Evolutionary conservation across 2,113 vertebrate species (phyloP).

Genomic region (Tyrannus savana): DNA sequence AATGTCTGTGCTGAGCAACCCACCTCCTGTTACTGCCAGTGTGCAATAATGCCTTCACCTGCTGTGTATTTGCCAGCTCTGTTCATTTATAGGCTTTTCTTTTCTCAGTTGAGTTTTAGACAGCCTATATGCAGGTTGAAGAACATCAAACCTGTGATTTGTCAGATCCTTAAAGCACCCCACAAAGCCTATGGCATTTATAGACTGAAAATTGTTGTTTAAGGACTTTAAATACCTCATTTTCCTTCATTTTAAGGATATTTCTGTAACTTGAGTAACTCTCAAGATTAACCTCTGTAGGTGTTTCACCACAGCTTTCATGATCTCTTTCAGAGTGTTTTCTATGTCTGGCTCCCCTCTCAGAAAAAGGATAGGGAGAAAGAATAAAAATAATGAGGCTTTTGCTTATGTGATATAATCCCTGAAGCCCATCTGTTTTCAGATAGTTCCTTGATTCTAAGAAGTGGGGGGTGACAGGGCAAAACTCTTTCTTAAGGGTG

Average conservation of each 20-base stretch:
- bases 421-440: neutral
- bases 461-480: neutral
- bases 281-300: neutral
- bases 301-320: neutral
- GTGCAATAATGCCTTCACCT: neutral
- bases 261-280: neutral
- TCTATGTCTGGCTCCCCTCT: neutral
- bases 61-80: neutral
- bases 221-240: neutral
- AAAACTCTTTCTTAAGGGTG: neutral
- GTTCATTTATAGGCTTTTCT: neutral
- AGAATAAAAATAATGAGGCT: neutral
- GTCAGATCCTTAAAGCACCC: neutral
- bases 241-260: neutral
- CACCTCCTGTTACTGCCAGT: neutral
- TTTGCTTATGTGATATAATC: neutral
- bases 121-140: neutral
- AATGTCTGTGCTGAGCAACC: neutral
- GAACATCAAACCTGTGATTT: neutral
- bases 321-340: neutral
- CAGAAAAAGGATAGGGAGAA: neutral
- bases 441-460: neutral
- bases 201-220: neutral
- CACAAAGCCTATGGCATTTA: neutral
- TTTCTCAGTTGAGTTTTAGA: neutral